Conservation (phyloP, 2,113 vertebrate genomes). For the Chloroceryle aenea region DNA sequence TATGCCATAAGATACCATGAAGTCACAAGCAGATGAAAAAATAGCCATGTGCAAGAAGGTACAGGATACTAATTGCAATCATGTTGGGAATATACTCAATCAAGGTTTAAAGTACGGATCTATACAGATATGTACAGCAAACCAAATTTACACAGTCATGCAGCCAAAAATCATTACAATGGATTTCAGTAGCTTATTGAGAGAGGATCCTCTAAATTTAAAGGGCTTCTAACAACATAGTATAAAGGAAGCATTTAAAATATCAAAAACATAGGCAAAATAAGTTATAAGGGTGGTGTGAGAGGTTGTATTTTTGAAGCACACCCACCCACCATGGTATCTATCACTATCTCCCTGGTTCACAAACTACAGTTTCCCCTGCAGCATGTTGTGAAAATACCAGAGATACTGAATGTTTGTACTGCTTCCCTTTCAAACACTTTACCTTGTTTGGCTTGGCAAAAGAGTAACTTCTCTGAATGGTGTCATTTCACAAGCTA, state of each 20-base stretch:
- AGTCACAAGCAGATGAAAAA: neutral
- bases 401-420: slow-evolving; percentile 30
- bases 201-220: neutral
- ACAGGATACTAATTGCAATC: neutral
- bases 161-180: neutral
- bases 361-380: neutral
- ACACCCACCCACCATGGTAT: neutral
- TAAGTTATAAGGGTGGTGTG: neutral
- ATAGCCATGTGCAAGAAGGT: neutral
- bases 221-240: neutral
- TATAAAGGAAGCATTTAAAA: neutral
- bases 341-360: neutral
- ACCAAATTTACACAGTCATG: neutral
- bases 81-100: neutral
- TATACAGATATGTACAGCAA: rapidly evolving
- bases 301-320: neutral
- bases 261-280: neutral
- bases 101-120: neutral
- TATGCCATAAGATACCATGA: neutral
- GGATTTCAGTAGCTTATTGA: neutral
- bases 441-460: slow-evolving; percentile 32
- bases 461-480: neutral
- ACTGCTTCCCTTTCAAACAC: slow-evolving; percentile 38
- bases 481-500: neutral
- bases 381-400: slow-evolving; percentile 16